Percentiles rank a stretch among this genome's conserved stretches.
Evolutionary conservation across 2,113 vertebrate genomes (phyloP).

Genomic region (Sarotherodon lohbergeri): DNA sequence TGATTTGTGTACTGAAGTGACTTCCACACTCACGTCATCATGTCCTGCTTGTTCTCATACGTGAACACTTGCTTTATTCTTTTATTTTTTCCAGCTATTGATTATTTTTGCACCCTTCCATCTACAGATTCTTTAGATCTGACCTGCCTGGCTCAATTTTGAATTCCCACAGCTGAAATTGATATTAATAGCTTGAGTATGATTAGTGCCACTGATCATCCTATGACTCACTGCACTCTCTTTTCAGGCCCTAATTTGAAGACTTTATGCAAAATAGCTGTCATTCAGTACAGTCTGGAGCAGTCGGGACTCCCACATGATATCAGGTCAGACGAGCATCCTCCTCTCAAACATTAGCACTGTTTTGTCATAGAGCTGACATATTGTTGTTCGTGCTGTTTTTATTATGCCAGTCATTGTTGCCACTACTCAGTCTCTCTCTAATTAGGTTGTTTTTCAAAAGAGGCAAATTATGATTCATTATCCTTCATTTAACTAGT

Average conservation of each 20-base stretch:
- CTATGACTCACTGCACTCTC: slow-evolving; percentile 30
- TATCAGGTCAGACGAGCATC: slow-evolving; percentile 82
- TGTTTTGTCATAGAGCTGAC: slow-evolving; percentile 1
- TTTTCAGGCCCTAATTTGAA: slow-evolving; percentile 91
- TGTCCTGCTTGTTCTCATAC: background rate
- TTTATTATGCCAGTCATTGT: slow-evolving; percentile 7
- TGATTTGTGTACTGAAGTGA: background rate
- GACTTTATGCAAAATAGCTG: slow-evolving; percentile 96
- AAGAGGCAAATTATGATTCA: slow-evolving; percentile 26
- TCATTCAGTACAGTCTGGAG: slow-evolving; percentile 96
- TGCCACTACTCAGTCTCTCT: background rate
- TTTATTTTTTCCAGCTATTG: background rate
- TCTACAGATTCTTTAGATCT: background rate
- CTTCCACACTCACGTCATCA: background rate
- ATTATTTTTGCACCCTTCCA: background rate
- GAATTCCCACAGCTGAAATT: slow-evolving; percentile 24
- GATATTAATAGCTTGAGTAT: background rate
- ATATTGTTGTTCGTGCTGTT: slow-evolving; percentile 9
- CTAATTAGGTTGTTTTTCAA: slow-evolving; percentile 18
- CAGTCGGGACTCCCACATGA: slow-evolving; percentile 97
- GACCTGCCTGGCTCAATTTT: background rate
- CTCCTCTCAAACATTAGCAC: background rate
- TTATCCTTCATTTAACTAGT: slow-evolving; percentile 27
- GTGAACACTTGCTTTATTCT: background rate
- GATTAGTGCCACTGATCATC: background rate